A percentile compares a stretch with the other conserved stretches of the same genome.
These are phyloP conservation scores for Macaria notata DNA, from an alignment of 2,888 invertebrate species.

Conservation along the genomic window DNA sequence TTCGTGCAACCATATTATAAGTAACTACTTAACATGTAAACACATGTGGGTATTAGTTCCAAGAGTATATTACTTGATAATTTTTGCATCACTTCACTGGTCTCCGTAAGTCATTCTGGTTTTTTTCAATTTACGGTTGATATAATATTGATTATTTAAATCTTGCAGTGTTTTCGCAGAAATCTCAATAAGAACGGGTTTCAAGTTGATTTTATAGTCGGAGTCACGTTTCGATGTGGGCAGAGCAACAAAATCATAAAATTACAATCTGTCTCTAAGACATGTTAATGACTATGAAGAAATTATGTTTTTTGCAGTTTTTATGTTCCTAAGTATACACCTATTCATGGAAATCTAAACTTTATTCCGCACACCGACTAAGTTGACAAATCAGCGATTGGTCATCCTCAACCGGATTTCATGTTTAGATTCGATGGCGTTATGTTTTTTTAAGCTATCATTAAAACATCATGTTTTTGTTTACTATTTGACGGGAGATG, in stretches of 20 bases:
- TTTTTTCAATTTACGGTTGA: not conserved
- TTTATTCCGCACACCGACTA: slow-evolving; percentile 19
- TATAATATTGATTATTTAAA: slow-evolving; percentile 4
- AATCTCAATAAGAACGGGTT: slow-evolving; percentile 8
- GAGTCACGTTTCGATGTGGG: slow-evolving; percentile 7
- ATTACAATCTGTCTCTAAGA: slow-evolving; percentile 18
- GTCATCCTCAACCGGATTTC: slow-evolving; percentile 38
- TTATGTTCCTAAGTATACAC: slow-evolving; percentile 2
- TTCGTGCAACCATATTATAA: too few relatives aligned
- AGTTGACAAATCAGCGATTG: slow-evolving; percentile 26
- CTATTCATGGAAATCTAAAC: slow-evolving; percentile 11
- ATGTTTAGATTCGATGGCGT: slow-evolving; percentile 36
- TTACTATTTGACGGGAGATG: slow-evolving; percentile 36
- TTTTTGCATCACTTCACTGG: too few relatives aligned
- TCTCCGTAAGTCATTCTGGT: not conserved
- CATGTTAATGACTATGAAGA: slow-evolving; percentile 20
- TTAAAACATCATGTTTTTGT: slow-evolving; percentile 41
- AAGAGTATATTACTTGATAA: too few relatives aligned
- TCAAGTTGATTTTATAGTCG: not conserved
- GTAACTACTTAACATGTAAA: too few relatives aligned
- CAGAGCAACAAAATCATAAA: slow-evolving; percentile 21
- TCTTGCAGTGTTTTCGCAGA: slow-evolving; percentile 4
- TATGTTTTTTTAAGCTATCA: slow-evolving; percentile 39
- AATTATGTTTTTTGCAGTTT: slow-evolving; percentile 9
- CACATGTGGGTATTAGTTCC: too few relatives aligned